Evolutionary conservation across 92 coral and sea anemone genomes (phyloP), one percentile per base, ranked within the genome.

Genomic region (Scolanthus callimorphus): DNA sequence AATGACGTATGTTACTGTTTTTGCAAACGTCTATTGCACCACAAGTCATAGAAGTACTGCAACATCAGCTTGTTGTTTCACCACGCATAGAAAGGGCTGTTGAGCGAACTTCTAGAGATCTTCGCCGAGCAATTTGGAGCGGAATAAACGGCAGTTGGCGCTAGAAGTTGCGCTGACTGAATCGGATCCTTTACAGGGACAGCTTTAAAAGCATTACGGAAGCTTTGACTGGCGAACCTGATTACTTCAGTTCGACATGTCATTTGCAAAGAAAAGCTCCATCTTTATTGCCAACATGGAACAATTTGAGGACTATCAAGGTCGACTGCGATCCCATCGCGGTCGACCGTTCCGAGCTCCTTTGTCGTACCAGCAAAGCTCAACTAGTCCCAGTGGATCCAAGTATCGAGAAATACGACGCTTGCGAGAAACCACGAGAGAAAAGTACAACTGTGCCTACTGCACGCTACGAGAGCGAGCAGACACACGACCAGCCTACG

Each of bases 21-120:
- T 66, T 57, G n/a, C n/a, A 60, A 60, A 25, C 48, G n/a, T 6
- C 58, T 52, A 83, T 87, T 87, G 95, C 95, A 87, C 95, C 95
- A 87, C 95, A 82, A 77, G 6, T 31, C 6, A 29, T 47, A 60
- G 67, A 87, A 87, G 82, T 77, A 87, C 57, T 73, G 95, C 72
- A 73, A 82, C 56, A 46, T 6, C 10, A 0, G 46, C 0, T 0
- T 17, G 3, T 11, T 17, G 8, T 21, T 46, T 46, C 17, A 9
- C 11, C 23, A 20, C 17, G 8, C 17, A 46, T 4, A 13, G 51
- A 21, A 6, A 19, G 27, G 43, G 39, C 29, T 55, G 61, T 21
- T 25, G 66, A 24, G 29, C 2, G 27, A 8, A 47, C 21, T 12
- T 46, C 39, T 17, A n/a, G 20, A 56, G 55, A 6, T 21, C 23